phyloP scores from a whole-genome alignment of 2,888 invertebrate species.

The Neoitamus cyanurus region DNA sequence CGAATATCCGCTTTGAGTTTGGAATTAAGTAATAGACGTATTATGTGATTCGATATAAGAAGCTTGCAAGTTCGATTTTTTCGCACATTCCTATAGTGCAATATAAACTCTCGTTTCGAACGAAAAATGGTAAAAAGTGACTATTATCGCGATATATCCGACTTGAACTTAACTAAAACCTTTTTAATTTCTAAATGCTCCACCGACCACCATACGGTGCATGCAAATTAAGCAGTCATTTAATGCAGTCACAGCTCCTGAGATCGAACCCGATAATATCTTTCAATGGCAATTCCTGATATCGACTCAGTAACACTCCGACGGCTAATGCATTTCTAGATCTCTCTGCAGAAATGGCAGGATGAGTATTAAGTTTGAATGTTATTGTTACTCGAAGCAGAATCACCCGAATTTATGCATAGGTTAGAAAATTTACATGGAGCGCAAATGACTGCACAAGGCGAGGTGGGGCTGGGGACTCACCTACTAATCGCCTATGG shows the following conservation, averaged over 20 bases:
- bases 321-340: background rate
- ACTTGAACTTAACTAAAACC: too few species aligned
- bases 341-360: background rate
- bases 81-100: too few species aligned
- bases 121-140: too few species aligned
- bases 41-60: too few species aligned
- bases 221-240: background rate
- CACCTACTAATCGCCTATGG: background rate
- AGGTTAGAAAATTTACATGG: constrained; percentile 25
- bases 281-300: constrained; percentile 12
- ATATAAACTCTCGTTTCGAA: too few species aligned
- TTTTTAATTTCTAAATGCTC: too few species aligned
- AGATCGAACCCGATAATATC: background rate
- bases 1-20: too few species aligned
- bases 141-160: too few species aligned
- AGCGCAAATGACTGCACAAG: background rate
- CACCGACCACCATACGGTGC: too few species aligned
- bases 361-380: constrained; percentile 21
- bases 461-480: background rate
- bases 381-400: constrained; percentile 18
- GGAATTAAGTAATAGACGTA: too few species aligned
- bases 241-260: background rate
- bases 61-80: too few species aligned
- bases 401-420: constrained; percentile 31
- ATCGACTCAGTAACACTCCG: background rate